Evolutionary conservation across 2,113 vertebrate genomes (phyloP).

Genomic region (Triplophysa siluroides): DNA sequence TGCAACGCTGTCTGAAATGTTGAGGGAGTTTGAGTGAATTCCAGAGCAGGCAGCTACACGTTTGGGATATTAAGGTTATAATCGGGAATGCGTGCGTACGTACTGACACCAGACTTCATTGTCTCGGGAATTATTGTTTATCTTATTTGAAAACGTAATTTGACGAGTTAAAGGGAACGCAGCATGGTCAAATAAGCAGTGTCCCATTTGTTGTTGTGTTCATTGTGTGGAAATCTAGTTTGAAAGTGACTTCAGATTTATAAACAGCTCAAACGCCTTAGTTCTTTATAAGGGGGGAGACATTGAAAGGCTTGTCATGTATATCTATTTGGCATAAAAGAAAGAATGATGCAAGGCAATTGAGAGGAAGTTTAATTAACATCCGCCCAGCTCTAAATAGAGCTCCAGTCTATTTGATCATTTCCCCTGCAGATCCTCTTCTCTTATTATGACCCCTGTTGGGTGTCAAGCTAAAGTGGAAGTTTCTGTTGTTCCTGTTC

Average conservation of each 20-base stretch:
- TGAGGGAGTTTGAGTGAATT: slow-evolving; percentile 36
- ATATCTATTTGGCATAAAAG: not conserved
- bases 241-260: not conserved
- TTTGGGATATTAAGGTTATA: slow-evolving; percentile 58
- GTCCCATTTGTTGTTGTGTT: not conserved
- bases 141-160: not conserved
- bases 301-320: not conserved
- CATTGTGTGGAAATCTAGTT: not conserved
- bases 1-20: not conserved
- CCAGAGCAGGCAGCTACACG: slow-evolving; percentile 71
- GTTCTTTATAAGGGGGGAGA: not conserved
- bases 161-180: not conserved
- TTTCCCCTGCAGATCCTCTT: slow-evolving; percentile 32
- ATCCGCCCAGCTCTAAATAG: slow-evolving; percentile 52
- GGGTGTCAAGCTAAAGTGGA: slow-evolving; percentile 48
- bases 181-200: not conserved
- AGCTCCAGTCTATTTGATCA: slow-evolving; percentile 51
- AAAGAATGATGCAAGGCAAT: not conserved
- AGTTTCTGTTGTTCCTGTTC: slow-evolving; percentile 72
- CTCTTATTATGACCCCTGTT: not conserved
- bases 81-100: not conserved
- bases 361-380: slow-evolving; percentile 24
- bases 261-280: not conserved
- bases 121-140: not conserved
- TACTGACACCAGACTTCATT: not conserved